Evolutionary conservation across 2,888 invertebrate genomes (phyloP).

Genomic region (Drosophila suboccidentalis): DNA sequence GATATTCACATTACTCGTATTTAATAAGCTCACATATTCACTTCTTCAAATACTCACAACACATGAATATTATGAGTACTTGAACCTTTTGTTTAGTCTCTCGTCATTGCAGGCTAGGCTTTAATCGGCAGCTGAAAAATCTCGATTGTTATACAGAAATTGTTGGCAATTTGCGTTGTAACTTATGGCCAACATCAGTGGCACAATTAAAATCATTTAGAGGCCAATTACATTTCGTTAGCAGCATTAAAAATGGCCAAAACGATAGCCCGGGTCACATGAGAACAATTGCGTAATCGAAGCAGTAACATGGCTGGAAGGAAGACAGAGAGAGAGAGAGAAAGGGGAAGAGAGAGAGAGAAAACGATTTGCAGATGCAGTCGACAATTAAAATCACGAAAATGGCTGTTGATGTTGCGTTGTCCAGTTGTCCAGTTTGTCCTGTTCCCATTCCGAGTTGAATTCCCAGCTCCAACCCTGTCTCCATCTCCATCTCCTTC

Average conservation of each 20-base stretch:
- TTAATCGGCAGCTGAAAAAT: slow-evolving; percentile 27
- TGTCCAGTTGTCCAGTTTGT: slow-evolving; percentile 33
- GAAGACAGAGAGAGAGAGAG: neutral
- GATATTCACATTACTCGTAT: neutral
- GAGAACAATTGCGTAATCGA: slow-evolving; percentile 74
- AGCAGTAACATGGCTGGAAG: slow-evolving; percentile 9
- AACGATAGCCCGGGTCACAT: slow-evolving; percentile 67
- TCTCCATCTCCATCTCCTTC: slow-evolving; percentile 1
- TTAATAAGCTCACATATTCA: neutral
- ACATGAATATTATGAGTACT: neutral
- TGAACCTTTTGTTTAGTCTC: slow-evolving; percentile 17
- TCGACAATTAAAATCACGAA: slow-evolving; percentile 77
- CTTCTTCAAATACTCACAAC: neutral
- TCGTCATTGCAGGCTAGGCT: slow-evolving; percentile 5
- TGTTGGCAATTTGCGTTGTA: slow-evolving; percentile 62
- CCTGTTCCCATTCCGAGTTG: slow-evolving; percentile 12
- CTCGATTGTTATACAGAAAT: slow-evolving; percentile 41
- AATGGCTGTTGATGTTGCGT: slow-evolving; percentile 69
- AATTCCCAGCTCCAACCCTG: slow-evolving; percentile 2
- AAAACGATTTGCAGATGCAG: slow-evolving; percentile 37
- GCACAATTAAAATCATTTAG: slow-evolving; percentile 82
- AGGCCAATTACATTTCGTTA: slow-evolving; percentile 81
- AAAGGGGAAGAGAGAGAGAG: neutral
- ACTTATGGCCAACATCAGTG: slow-evolving; percentile 79
- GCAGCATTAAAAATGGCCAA: slow-evolving; percentile 71